Conservation (phyloP, 2,113 vertebrate genomes). For the Cyrtonyx montezumae region DNA sequence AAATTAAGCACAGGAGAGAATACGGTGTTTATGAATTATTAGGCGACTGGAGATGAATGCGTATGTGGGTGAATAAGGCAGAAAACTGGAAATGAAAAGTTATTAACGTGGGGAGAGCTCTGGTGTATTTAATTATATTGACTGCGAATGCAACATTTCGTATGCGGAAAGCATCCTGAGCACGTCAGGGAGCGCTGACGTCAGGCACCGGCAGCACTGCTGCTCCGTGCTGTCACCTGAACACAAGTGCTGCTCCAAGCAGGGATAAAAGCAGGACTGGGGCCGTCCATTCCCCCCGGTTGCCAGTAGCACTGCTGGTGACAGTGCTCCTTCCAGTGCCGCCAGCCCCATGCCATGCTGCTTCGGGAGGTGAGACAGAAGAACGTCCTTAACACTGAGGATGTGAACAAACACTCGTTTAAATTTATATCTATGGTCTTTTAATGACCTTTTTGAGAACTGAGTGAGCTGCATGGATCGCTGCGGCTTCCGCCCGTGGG, state of each 20-base stretch:
- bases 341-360: background rate
- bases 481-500: constrained; percentile 56
- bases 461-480: constrained; percentile 46
- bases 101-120: background rate
- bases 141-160: background rate
- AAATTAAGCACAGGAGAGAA: background rate
- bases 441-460: constrained; percentile 65
- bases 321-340: background rate
- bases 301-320: background rate
- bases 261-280: background rate
- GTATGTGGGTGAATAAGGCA: background rate
- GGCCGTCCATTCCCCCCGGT: background rate
- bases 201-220: background rate
- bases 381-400: constrained; percentile 50
- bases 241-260: background rate
- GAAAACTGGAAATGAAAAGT: constrained; percentile 14
- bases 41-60: background rate
- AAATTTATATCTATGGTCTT: constrained; percentile 61
- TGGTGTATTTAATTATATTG: background rate
- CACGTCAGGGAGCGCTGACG: background rate
- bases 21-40: background rate
- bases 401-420: constrained; percentile 53
- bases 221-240: background rate
- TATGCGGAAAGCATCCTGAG: background rate
- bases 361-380: constrained; percentile 23